Evolutionary conservation across 2,113 vertebrate genomes (phyloP), one percentile per base, ranked within the genome.

Genomic region (Amblyopsis rosae): DNA sequence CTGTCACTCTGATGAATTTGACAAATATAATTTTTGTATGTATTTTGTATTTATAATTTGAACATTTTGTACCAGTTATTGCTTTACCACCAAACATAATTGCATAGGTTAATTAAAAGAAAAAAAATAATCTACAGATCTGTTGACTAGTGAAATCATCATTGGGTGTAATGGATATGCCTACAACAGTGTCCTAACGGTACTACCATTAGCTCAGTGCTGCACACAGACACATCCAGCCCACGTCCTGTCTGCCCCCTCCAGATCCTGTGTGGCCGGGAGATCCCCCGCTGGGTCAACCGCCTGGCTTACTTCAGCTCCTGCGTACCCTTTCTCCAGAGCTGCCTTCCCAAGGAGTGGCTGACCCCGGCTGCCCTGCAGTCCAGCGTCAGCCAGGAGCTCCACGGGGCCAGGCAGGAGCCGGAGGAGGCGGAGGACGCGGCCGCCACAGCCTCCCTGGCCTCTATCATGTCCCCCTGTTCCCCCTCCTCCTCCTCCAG

Each of bases 281-380:
- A 99, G 91, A 96, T 97, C 87, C 97, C 98, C 54, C 97, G 96
- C 81, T 99, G 98, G 97, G 96, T 99, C 74, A 99, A 99, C 88
- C 94, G 98, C 32, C 94, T 99, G 70, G 98, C 98, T 85, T 99
- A 99, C 93, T 98, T 99, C 94, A 99, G 98, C 91, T 98, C 98
- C 72, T 99, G 98, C 41, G 98, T 99, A 80, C 97, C 97, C 2
- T 99, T 99, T 79, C 95, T 99, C 12, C 98, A 99, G 94, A 98
- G 95, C 90, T 99, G 97, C 84, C 93, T 99, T 89, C 98, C 98
- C 0, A 97, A 96, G 89, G 97, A 99, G 92, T 99, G 97, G 98
- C 93, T 99, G 50, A 99, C 98, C 0, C 98, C 98, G 0, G 98
- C 97, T 3, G 97, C 98, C 63, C 92, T 99, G 82, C 98, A 99